Conservation (phyloP, 1,140 invertebrate species). For the Drosophila asahinai region DNA sequence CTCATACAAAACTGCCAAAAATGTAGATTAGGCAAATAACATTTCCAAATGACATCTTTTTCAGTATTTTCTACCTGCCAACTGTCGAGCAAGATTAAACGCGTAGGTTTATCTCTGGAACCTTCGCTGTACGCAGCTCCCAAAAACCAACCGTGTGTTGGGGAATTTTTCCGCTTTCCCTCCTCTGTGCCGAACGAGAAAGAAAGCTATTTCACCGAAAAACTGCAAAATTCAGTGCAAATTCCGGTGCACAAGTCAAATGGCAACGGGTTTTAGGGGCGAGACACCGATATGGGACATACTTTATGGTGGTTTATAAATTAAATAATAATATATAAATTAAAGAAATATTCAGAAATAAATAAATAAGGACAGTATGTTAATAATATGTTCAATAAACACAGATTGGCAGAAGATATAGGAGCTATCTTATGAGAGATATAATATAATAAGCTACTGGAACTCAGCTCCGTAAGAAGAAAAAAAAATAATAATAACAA, state of each 20-base stretch:
- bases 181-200: constrained; percentile 4
- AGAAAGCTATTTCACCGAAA: constrained; percentile 11
- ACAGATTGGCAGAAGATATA: too few species aligned
- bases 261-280: background rate
- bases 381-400: background rate
- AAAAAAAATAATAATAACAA: background rate
- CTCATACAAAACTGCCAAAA: too few species aligned
- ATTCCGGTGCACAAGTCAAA: constrained; percentile 26
- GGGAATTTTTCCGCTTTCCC: constrained; percentile 15
- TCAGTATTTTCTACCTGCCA: background rate
- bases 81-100: background rate
- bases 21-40: background rate
- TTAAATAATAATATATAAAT: background rate
- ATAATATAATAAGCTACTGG: too few species aligned
- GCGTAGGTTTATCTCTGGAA: too few species aligned
- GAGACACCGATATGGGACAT: background rate
- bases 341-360: too few species aligned
- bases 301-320: background rate
- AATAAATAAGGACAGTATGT: background rate
- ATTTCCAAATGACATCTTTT: rapidly evolving
- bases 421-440: too few species aligned
- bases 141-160: constrained; percentile 10
- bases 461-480: background rate
- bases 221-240: constrained; percentile 53
- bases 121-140: background rate